These are phyloP conservation scores for Melanotaenia maccullochi DNA, from an alignment of 2,797 vertebrate genomes.

Conservation along the genomic window DNA sequence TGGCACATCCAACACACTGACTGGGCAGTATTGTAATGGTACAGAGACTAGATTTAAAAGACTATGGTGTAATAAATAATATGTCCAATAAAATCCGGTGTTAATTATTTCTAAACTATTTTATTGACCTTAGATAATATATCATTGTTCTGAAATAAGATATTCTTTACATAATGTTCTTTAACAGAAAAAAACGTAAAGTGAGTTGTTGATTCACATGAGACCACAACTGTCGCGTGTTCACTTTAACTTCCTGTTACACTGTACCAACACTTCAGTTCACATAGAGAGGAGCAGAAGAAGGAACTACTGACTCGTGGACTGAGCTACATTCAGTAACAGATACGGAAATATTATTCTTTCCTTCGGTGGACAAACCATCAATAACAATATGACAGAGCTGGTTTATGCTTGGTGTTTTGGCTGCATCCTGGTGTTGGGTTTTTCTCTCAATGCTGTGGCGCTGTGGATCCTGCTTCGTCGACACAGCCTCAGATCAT, in stretches of 20 bases:
- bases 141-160: background rate
- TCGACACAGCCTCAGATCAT: conserved; percentile 31
- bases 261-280: background rate
- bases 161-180: background rate
- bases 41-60: too few relatives aligned
- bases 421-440: conserved; percentile 29
- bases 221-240: background rate
- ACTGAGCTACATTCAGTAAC: background rate
- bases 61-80: background rate
- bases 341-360: background rate
- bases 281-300: background rate
- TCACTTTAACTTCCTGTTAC: conserved; percentile 11
- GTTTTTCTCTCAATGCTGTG: conserved; percentile 47
- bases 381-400: background rate
- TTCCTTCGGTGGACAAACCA: background rate
- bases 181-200: background rate
- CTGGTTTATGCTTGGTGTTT: conserved; percentile 23
- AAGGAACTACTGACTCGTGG: background rate
- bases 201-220: background rate
- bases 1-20: too few relatives aligned
- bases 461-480: conserved; percentile 56
- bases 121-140: background rate
- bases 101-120: background rate
- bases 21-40: too few relatives aligned
- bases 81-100: background rate